Base-by-base conservation (phyloP, 2,113 vertebrate species). In the Ancistrus triradiatus region DNA sequence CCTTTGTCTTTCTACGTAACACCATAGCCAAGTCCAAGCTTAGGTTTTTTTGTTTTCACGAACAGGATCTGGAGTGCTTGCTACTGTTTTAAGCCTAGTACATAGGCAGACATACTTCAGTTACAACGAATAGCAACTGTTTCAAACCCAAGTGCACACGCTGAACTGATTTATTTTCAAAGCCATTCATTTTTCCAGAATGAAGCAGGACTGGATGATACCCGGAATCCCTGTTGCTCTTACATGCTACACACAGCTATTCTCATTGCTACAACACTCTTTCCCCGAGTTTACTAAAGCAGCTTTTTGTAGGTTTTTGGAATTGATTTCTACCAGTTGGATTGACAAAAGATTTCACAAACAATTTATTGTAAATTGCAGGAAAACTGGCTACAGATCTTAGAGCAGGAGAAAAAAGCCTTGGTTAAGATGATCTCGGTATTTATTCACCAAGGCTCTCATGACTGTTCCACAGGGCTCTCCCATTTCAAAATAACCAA, bases 321-420 rank as follows among this genome's bases (percentile, higher is more conserved):
- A 81, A 78, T 76, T 72, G 75, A 78, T 75, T 83, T 77, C 78
- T 80, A 71, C 77, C 67, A 78, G 82, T 73, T 56, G 75, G 72
- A 80, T 84, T 61, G 63, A 81, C 74, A 75, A n/a, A 78, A 76
- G 83, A 88, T 90, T 90, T 90, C 80, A 88, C 86, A 87, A 88
- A 87, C 86, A 88, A 88, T 90, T 88, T 86, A 82, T 81, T 46
- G 78, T 48, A 88, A 90, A 88, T 90, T 85, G 81, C 82, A 86
- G 84, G 86, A 88, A 88, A 88, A 90, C 88, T 90, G 85, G 80
- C 83, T 72, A 67, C 81, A 85, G 84, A 87, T 84, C 79, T 82
- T 82, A 79, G 27, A 31, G n/a, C 44, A 31, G 63, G 59, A 65
- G 73, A 70, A 31, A 65, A 55, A 77, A 69, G 68, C 72, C 13